phyloP scores from a whole-genome alignment of 2,113 vertebrate species.

The Gallinago media region DNA sequence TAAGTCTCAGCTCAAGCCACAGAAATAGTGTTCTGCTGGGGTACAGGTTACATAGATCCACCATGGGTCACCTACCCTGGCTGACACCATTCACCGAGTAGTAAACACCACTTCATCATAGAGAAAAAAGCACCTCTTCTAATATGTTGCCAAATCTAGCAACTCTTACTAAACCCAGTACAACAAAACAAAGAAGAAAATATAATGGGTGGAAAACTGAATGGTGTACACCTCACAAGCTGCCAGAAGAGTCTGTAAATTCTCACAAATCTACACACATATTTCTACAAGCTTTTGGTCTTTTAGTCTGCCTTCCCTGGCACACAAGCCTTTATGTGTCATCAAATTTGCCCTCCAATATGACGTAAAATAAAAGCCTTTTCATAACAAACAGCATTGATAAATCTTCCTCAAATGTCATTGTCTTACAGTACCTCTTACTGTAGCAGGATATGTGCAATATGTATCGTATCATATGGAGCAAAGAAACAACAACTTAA shows the following conservation, averaged over 20 bases:
- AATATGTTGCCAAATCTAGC: not conserved
- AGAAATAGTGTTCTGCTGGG: not conserved
- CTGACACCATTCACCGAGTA: not conserved
- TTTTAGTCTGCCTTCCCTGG: not conserved
- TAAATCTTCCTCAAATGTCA: not conserved
- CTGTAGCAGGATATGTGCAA: not conserved
- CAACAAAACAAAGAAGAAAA: not conserved
- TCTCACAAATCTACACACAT: not conserved
- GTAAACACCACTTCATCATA: not conserved
- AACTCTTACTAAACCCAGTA: not conserved
- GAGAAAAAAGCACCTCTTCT: not conserved
- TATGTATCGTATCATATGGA: not conserved
- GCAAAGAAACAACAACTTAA: not conserved
- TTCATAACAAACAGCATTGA: not conserved
- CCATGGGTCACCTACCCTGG: not conserved
- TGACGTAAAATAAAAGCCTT: not conserved
- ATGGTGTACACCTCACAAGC: not conserved
- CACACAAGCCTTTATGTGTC: not conserved
- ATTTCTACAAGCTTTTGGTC: not conserved
- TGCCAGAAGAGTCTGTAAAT: not conserved
- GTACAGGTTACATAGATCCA: not conserved
- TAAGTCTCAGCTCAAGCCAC: not conserved
- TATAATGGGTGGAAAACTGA: not conserved
- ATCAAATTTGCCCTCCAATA: not conserved
- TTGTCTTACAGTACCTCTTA: not conserved